Conservation (phyloP, 2,797 vertebrate genomes). For the Malacoraja senta region DNA sequence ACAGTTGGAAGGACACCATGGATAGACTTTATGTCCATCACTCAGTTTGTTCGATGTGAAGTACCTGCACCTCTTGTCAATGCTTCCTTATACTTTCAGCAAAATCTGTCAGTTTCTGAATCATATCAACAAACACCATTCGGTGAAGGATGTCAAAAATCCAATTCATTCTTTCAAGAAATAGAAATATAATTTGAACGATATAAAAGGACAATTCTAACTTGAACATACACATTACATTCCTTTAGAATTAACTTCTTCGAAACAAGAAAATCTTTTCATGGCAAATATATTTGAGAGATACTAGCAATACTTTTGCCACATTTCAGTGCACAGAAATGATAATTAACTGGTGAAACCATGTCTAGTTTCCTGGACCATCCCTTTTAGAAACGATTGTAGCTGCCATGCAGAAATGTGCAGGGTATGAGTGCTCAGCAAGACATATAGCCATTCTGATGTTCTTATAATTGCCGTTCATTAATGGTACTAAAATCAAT, state of each 20-base stretch:
- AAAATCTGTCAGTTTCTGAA: background rate
- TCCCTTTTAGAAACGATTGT: background rate
- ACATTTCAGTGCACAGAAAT: background rate
- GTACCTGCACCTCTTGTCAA: background rate
- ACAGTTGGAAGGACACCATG: background rate
- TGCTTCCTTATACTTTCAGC: background rate
- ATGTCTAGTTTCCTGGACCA: background rate
- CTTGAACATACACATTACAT: background rate
- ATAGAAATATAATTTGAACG: background rate
- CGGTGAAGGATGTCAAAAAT: background rate
- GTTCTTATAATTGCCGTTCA: background rate
- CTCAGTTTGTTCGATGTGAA: too few relatives aligned
- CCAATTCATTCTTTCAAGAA: background rate
- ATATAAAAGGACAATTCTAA: background rate
- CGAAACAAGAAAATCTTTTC: background rate
- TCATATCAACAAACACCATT: background rate
- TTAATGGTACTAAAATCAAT: too few relatives aligned
- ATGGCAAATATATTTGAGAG: background rate
- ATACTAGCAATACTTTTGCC: too few relatives aligned
- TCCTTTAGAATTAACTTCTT: background rate
- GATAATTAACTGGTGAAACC: background rate
- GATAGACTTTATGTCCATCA: too few relatives aligned
- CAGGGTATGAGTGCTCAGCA: background rate
- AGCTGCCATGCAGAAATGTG: background rate
- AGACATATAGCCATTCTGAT: background rate